These are phyloP conservation scores for Diabrotica balteata DNA, from an alignment of 2,888 invertebrate species.

Conservation along the genomic window DNA sequence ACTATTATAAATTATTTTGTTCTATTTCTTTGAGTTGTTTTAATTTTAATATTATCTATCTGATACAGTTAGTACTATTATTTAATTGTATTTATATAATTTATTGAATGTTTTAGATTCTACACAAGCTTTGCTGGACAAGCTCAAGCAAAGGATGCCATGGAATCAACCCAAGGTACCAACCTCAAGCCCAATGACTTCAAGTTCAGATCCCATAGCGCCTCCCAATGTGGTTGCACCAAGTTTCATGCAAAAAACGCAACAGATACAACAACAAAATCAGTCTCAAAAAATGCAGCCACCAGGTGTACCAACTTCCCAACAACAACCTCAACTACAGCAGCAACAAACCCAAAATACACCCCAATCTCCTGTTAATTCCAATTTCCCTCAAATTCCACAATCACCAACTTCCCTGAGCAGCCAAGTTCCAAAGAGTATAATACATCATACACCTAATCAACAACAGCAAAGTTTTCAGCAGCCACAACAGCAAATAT, in stretches of 20 bases:
- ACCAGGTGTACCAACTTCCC: conserved; percentile 42
- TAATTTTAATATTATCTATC: too few species aligned
- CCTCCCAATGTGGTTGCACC: conserved; percentile 58
- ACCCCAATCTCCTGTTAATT: conserved; percentile 33
- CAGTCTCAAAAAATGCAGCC: conserved; percentile 41
- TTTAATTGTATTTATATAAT: too few species aligned
- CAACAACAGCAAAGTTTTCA: conserved; percentile 52
- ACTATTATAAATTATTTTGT: too few species aligned
- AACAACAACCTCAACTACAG: conserved; percentile 36
- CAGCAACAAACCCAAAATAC: conserved; percentile 35
- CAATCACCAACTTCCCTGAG: conserved; percentile 36
- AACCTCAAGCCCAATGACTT: conserved; percentile 35
- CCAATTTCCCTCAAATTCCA: conserved; percentile 35
- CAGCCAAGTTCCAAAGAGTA: conserved; percentile 52
- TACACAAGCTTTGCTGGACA: conserved; percentile 75
- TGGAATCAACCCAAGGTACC: conserved; percentile 73
- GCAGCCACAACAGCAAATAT: conserved; percentile 5
- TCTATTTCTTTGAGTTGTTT: too few species aligned
- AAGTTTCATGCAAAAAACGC: conserved; percentile 49
- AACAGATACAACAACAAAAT: conserved; percentile 48
- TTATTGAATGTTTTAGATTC: conserved; percentile 54
- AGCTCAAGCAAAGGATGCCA: conserved; percentile 79
- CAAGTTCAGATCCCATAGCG: conserved; percentile 45
- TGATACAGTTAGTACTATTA: too few species aligned
- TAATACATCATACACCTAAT: conserved; percentile 58